Evolutionary conservation across 2,113 vertebrate species (phyloP).

Genomic region (Grus americana): DNA sequence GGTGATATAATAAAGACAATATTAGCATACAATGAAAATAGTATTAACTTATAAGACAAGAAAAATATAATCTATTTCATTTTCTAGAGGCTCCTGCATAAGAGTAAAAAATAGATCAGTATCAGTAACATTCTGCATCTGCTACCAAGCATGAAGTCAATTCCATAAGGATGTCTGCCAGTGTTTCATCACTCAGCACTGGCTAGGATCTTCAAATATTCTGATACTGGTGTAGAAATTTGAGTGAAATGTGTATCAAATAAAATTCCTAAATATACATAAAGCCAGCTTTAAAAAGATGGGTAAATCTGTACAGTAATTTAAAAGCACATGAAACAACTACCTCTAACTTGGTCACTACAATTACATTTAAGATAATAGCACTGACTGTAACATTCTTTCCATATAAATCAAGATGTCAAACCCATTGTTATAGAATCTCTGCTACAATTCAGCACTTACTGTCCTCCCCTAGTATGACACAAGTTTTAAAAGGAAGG

Average conservation of each 20-base stretch:
- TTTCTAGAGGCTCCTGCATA: background rate
- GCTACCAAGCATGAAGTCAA: accelerated
- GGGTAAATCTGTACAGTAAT: background rate
- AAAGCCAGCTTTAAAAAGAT: background rate
- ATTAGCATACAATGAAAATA: background rate
- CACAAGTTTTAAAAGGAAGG: background rate
- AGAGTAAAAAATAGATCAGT: background rate
- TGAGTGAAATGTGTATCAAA: background rate
- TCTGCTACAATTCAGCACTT: background rate
- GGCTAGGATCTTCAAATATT: background rate
- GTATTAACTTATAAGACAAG: background rate
- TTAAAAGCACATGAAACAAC: background rate
- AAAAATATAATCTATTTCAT: background rate
- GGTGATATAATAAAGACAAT: background rate
- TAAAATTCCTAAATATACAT: background rate
- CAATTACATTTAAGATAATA: background rate
- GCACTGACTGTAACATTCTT: background rate
- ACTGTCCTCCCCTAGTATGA: background rate
- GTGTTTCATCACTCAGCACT: background rate
- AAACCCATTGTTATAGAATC: background rate
- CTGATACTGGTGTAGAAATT: background rate
- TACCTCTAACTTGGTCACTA: background rate
- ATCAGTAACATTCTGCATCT: background rate
- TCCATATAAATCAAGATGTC: background rate
- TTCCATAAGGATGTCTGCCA: background rate